Base-by-base conservation (phyloP, 2,113 vertebrate species). In the Rousettus leschenaultii region DNA sequence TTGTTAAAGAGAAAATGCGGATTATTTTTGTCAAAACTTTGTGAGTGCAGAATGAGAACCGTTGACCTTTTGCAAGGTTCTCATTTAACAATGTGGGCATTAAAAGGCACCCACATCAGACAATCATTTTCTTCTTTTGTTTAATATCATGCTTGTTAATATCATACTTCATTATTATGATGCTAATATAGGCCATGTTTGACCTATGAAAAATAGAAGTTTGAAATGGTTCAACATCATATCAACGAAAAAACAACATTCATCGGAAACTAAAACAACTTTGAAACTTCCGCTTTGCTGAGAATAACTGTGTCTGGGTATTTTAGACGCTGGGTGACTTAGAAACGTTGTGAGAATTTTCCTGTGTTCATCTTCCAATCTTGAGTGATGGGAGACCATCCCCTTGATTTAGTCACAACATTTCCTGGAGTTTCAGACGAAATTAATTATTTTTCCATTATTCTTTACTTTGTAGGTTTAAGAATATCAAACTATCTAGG, bases 361-460 rank as follows among this genome's bases (percentile, higher is more conserved):
- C 70, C 45, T 28, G 19, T 35, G 43, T 93, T 89, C 77, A 51
- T n/a, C 43, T 89, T 80, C 86, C 48, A 40, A 7, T 78, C 70
- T 89, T 40, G n/a, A 83, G 30, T 45, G 21, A 75, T 43, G 65
- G 65, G 68, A 93, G 83, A 84, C 16, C 40, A 65, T 13, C 40
- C 48, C 55, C 40, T 40, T 30, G 65, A 63, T 65, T 79, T 63
- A 66, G 40, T 74, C 75, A 85, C 75, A 86, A 18, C 6, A 13
- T 77, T 89, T 90, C 90, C 87, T 94, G 66, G 33, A 82, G 33
- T 92, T 94, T 86, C 86, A 94, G 65, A 95, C 53, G 88, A 96
- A 94, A 92, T 26, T 53, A 71, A 53, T 4, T 26, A 28, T 71
- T 66, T 79, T 61, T 61, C 61, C 87, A 70, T 61, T 65, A 28